Conservation (phyloP, 2,797 vertebrate genomes). For the Rhinophrynus dorsalis region DNA sequence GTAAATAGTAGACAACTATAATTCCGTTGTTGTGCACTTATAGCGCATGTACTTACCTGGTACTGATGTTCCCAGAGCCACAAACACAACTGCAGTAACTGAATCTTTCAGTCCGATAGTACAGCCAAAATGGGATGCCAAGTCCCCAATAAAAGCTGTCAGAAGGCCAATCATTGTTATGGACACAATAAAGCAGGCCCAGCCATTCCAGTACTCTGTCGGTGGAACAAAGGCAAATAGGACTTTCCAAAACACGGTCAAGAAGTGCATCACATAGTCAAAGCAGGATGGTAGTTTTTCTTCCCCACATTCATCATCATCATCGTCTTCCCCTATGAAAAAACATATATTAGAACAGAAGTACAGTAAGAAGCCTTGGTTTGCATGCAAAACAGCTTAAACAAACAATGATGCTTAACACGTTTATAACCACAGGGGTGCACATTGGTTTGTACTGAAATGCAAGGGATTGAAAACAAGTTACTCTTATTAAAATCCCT, state of each 20-base stretch:
- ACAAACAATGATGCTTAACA: no score
- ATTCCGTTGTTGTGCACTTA: not conserved
- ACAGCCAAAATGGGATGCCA: slow-evolving; percentile 96
- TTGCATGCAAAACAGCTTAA: no score
- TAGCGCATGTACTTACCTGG: slow-evolving; percentile 74
- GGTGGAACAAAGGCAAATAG: slow-evolving; percentile 93
- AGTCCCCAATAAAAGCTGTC: slow-evolving; percentile 91
- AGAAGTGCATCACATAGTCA: slow-evolving; percentile 95
- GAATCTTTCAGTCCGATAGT: slow-evolving; percentile 96
- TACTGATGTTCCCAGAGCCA: slow-evolving; percentile 91
- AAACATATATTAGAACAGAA: slow-evolving; percentile 7
- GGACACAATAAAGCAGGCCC: slow-evolving; percentile 93
- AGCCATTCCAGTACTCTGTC: slow-evolving; percentile 93
- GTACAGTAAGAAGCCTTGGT: no score
- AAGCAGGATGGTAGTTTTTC: slow-evolving; percentile 90
- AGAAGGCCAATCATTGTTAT: slow-evolving; percentile 90
- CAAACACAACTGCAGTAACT: slow-evolving; percentile 93
- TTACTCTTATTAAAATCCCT: no score
- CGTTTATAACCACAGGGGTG: no score
- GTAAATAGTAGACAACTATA: no score
- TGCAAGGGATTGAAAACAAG: no score
- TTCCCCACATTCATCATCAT: slow-evolving; percentile 87
- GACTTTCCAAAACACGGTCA: slow-evolving; percentile 97
- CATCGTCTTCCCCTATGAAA: slow-evolving; percentile 85
- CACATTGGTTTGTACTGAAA: no score